Percentiles rank a stretch among this genome's conserved stretches.
Evolutionary conservation across 2,113 vertebrate genomes (phyloP).

Genomic region (Cinclus mexicanus): DNA sequence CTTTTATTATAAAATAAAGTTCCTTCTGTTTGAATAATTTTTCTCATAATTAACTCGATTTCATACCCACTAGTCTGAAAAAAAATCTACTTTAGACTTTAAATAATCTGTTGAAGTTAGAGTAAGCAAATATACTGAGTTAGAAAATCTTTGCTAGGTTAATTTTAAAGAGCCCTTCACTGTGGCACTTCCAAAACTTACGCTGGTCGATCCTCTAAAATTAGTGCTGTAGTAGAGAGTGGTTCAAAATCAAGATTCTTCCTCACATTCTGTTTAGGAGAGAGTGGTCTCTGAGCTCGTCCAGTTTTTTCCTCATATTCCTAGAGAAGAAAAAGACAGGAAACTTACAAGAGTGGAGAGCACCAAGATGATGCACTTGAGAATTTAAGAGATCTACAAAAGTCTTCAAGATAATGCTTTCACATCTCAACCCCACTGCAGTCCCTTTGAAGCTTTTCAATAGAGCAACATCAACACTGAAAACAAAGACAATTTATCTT

Average conservation of each 20-base stretch:
- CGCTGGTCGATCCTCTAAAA: constrained; percentile 94
- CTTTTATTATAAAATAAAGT: background rate
- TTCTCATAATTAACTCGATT: background rate
- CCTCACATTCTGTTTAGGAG: constrained; percentile 90
- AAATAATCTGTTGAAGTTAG: background rate
- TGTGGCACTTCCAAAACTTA: constrained; percentile 71
- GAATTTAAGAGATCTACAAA: background rate
- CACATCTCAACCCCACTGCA: background rate
- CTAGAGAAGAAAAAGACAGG: constrained; percentile 66
- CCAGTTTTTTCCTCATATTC: constrained; percentile 95
- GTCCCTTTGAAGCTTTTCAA: background rate
- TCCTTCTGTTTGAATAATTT: background rate
- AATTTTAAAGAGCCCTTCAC: background rate
- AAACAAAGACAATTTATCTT: background rate
- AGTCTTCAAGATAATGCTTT: background rate
- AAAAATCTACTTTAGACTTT: background rate
- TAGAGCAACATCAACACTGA: background rate
- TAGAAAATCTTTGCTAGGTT: background rate
- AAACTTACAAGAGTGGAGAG: background rate
- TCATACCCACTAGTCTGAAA: background rate
- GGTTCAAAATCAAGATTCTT: constrained; percentile 94
- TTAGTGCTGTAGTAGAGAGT: constrained; percentile 95
- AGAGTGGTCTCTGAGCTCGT: constrained; percentile 81
- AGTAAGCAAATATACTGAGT: background rate
- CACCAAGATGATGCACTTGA: background rate